Conservation (phyloP, 2,797 vertebrate species). For the Manis javanica region DNA sequence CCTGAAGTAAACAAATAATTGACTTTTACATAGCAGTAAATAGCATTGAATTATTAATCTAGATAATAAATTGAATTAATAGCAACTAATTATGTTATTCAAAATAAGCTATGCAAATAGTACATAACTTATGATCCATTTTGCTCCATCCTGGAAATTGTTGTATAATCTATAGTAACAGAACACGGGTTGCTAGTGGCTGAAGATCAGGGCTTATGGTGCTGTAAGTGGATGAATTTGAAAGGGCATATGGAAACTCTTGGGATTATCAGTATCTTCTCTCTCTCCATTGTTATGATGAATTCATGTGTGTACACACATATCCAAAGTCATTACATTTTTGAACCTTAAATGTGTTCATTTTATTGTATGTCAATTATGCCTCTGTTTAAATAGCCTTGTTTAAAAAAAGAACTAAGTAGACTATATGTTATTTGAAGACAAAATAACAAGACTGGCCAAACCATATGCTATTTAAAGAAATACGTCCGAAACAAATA, state of each 20-base stretch:
- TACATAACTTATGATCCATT: too few relatives aligned
- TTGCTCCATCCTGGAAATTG: too few relatives aligned
- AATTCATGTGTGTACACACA: too few relatives aligned
- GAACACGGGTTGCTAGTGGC: too few relatives aligned
- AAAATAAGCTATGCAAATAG: too few relatives aligned
- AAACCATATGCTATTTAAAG: not conserved
- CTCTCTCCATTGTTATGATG: not conserved
- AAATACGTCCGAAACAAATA: not conserved
- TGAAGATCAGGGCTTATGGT: too few relatives aligned
- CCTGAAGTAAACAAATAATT: too few relatives aligned
- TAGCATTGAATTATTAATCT: too few relatives aligned
- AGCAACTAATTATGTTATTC: too few relatives aligned
- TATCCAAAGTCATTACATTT: not conserved
- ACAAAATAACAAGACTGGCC: not conserved
- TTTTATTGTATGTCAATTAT: not conserved
- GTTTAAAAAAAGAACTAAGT: not conserved
- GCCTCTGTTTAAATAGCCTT: not conserved
- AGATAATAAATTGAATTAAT: too few relatives aligned
- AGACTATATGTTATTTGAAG: not conserved
- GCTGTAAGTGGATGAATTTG: not conserved
- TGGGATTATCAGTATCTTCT: rapidly evolving
- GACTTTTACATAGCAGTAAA: too few relatives aligned
- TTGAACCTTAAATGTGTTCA: not conserved
- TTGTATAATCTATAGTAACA: too few relatives aligned
- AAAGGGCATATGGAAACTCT: rapidly evolving